phyloP scores from a whole-genome alignment of 2,797 vertebrate genomes.

The Cebuella pygmaea region DNA sequence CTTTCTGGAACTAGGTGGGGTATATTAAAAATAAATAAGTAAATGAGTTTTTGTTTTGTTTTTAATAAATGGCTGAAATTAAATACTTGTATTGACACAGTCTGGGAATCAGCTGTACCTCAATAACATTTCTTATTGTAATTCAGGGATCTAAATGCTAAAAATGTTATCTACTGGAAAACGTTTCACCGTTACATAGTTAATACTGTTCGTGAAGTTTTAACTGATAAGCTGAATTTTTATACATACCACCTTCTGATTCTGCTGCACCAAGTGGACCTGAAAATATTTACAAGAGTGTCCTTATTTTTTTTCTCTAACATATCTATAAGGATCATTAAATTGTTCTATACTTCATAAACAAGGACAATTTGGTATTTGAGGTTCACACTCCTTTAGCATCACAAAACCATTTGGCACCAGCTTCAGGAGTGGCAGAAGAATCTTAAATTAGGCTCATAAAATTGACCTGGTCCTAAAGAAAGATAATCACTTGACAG shows the following conservation, averaged over 20 bases:
- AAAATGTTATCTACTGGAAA: not conserved
- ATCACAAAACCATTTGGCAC: not conserved
- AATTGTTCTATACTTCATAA: not conserved
- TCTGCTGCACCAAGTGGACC: not conserved
- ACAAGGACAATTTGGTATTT: not conserved
- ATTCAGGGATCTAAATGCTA: not conserved
- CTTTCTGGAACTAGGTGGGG: slow-evolving; percentile 12
- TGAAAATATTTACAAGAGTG: not conserved
- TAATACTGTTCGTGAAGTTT: not conserved
- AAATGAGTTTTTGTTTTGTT: not conserved
- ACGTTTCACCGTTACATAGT: not conserved
- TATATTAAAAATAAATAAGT: slow-evolving; percentile 20
- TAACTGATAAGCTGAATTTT: not conserved
- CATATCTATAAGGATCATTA: not conserved
- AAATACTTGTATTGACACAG: not conserved
- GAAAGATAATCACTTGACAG: not conserved
- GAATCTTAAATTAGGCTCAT: not conserved
- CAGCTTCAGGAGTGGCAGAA: not conserved
- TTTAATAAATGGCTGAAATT: slow-evolving; percentile 31
- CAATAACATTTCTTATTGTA: not conserved
- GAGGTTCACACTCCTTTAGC: not conserved
- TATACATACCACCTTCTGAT: not conserved
- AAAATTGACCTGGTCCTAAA: not conserved
- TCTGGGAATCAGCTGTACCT: not conserved
- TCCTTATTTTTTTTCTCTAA: not conserved